Evolutionary conservation across 2,888 invertebrate species (phyloP), one percentile per base, ranked within the genome.

Genomic region (Melitaea athalia): DNA sequence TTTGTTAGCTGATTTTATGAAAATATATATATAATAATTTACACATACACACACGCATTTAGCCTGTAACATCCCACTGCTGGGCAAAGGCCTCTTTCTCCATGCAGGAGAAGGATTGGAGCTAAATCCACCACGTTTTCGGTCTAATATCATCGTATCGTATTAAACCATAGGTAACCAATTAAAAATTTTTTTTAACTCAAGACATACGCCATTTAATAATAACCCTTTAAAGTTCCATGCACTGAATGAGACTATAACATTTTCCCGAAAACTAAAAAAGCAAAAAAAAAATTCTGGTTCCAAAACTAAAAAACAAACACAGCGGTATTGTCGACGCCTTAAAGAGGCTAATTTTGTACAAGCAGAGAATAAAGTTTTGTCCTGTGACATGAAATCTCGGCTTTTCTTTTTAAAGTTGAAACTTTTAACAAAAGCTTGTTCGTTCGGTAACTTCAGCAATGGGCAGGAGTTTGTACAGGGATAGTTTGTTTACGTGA

Each of bases 321-420:
- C 67, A 38, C 59, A 57, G 43, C 49, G 59, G 62, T 38, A 59
- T 70, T 68, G 68, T 62, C 62, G 59, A 52, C 31, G 62, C 60
- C 63, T 71, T 62, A 69, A 67, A 69, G 57, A 66, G 66, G 69
- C 61, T 67, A 71, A 69, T 71, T 69, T 65, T 33, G 17, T 49
- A 55, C 69, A 52, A 65, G 53, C 61, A 55, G 53, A 59, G 59
- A 42, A 59, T 62, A 68, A 70, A 70, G 47, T 70, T 68, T 57
- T 45, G 47, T 62, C 49, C 53, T 50, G 62, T 59, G 64, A 65
- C 68, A 70, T 59, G 67, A 72, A 70, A 67, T 64, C 59, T 63
- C 49, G 68, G 70, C 64, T 69, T 71, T 3, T 66, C 70, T 72
- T 73, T 72, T 70, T 64, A 65, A 67, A 72, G 67, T 65, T 69